phyloP scores from a whole-genome alignment of 2,888 invertebrate genomes.

The Apamea monoglypha region DNA sequence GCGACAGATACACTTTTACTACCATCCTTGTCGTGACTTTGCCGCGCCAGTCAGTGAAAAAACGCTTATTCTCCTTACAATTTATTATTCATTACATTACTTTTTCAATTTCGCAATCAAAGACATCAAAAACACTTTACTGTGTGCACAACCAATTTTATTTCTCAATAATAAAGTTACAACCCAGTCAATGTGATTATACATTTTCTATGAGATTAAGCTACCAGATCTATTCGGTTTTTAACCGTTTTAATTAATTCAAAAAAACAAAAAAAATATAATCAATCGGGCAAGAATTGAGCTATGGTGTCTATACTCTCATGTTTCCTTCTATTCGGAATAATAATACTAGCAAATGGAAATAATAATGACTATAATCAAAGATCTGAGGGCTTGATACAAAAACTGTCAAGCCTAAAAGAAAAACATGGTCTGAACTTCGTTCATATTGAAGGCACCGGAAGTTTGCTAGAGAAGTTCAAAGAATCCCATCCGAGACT shows the following conservation, averaged over 20 bases:
- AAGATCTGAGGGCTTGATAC: not conserved
- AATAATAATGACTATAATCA: not conserved
- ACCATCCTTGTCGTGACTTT: not conserved
- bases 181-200: slow-evolving; percentile 10
- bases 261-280: not conserved
- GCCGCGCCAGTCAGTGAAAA: too few relatives aligned
- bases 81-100: not conserved
- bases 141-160: slow-evolving; percentile 20
- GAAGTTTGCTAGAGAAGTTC: not conserved
- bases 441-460: slow-evolving; percentile 2
- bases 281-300: not conserved
- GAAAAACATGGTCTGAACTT: slow-evolving; percentile 28
- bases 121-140: not conserved
- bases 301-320: slow-evolving; percentile 22
- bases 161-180: slow-evolving; percentile 22
- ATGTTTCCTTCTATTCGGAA: slow-evolving; percentile 17
- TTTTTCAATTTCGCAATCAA: slow-evolving; percentile 34
- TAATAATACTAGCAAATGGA: slow-evolving; percentile 18
- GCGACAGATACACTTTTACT: not conserved
- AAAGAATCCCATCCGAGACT: not conserved
- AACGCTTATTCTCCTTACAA: not conserved
- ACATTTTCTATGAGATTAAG: not conserved
- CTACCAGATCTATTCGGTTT: not conserved
- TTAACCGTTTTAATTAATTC: not conserved
- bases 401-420: slow-evolving; percentile 22